Conservation (phyloP, 2,888 invertebrate genomes). For the Epirrhoe tristata region DNA sequence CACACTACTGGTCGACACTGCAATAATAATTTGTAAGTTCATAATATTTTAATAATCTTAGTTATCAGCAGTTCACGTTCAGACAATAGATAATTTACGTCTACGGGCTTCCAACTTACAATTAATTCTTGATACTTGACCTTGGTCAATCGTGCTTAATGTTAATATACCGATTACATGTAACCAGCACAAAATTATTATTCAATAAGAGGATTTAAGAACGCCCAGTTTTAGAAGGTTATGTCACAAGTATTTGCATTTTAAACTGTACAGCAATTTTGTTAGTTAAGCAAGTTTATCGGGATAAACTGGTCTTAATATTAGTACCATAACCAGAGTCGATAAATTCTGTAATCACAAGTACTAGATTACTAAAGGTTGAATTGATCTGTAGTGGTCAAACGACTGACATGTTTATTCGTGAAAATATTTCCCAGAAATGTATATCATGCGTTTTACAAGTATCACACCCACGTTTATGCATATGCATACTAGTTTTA, state of each 20-base stretch:
- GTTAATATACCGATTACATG: slow-evolving; percentile 57
- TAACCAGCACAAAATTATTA: slow-evolving; percentile 43
- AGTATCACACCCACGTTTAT: background rate
- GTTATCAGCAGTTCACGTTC: slow-evolving; percentile 18
- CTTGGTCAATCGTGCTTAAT: slow-evolving; percentile 60
- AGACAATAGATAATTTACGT: slow-evolving; percentile 35
- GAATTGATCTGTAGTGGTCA: slow-evolving; percentile 3
- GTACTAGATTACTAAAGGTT: background rate
- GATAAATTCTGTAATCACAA: background rate
- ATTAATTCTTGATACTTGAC: slow-evolving; percentile 58
- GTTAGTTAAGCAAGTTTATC: slow-evolving; percentile 25
- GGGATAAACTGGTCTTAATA: slow-evolving; percentile 11
- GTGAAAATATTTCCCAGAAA: background rate
- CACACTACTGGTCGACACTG: background rate
- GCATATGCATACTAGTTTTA: background rate
- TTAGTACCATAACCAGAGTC: background rate
- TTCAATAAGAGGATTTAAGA: slow-evolving; percentile 36
- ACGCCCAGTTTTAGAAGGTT: slow-evolving; percentile 38
- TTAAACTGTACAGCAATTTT: slow-evolving; percentile 31
- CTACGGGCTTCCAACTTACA: slow-evolving; percentile 42
- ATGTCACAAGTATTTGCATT: slow-evolving; percentile 26
- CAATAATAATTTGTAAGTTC: background rate
- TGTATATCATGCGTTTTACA: background rate
- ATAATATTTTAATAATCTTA: slow-evolving; percentile 15
- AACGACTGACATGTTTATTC: background rate